Base-by-base conservation (phyloP, 1,140 invertebrate species). In the Ostrea denselamellosa region DNA sequence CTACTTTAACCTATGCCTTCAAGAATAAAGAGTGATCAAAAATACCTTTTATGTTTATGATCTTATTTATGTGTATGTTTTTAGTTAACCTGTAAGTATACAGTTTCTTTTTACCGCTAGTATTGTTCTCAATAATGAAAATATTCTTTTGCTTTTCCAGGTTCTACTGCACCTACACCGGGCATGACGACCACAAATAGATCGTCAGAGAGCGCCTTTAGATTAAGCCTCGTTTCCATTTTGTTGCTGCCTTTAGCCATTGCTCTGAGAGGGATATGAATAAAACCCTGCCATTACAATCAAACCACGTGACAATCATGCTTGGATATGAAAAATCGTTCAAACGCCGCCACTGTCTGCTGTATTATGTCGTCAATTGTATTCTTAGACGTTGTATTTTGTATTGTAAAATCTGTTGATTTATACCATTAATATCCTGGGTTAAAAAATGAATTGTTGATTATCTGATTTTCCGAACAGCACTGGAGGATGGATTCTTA, bases 141-240 rank as follows among this genome's bases (percentile, higher is more conserved):
- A 44, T 62, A 19, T 62, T 17, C 19, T 58, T 62, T 62, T 62
- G 14, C 10, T 77, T 34, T 77, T 77, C 14, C 68, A 77, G 68
- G 25, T 12, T 28, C 68, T 25, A 77, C 25, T 8, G 8, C 68
- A 34, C 7, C 3, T 17, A 8, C n/a, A 25, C 8, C 68, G 17
- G 68, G 28, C 9, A 77, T 25, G 68, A 77, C 68, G 14, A 22
- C 68, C 12, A 71, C 22, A 12, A 28, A 25, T 28, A 34, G 4
- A 34, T 77, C 68, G 22, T 9, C 68, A 77, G 25, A 34, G 68
- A 77, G 10, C 5, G 12, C 28, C 12, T 25, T 77, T 4, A 22
- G 12, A 77, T 77, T 25, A 28, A 28, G 68, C 68, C 25, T 77
- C 68, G 25, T 34, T 77, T 77, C 28, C 68, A 44, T 77, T 77